These are phyloP conservation scores for Thymelicus sylvestris DNA, from an alignment of 2,888 invertebrate genomes.

Conservation along the genomic window DNA sequence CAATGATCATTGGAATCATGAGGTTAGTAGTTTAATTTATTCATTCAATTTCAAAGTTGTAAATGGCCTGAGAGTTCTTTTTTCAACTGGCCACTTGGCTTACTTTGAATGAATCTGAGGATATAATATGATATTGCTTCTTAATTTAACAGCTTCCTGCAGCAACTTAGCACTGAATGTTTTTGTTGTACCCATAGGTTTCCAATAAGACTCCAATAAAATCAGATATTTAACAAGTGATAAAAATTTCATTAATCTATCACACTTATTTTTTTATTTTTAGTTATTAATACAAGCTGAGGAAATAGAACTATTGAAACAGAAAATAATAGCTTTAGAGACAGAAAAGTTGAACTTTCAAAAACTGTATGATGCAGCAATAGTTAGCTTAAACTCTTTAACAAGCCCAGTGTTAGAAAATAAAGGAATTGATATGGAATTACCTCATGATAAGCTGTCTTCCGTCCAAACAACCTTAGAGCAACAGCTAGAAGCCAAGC, in stretches of 20 bases:
- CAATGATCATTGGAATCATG: conserved; percentile 75
- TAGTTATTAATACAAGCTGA: conserved; percentile 79
- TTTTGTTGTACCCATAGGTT: too few species aligned
- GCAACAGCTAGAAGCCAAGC: conserved; percentile 57
- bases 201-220: too few species aligned
- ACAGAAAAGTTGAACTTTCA: conserved; percentile 85
- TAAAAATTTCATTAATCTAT: too few species aligned
- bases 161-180: too few species aligned
- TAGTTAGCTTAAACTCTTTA: conserved; percentile 76
- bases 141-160: too few species aligned
- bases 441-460: conserved; percentile 64
- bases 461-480: conserved; percentile 50
- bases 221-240: too few species aligned
- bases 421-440: conserved; percentile 65
- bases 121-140: too few species aligned
- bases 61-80: too few species aligned
- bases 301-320: conserved; percentile 83
- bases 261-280: neutral
- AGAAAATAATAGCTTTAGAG: conserved; percentile 81
- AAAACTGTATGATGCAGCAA: conserved; percentile 79
- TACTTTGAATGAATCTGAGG: too few species aligned
- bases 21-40: conserved; percentile 54
- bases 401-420: conserved; percentile 74
- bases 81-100: too few species aligned
- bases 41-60: too few species aligned